Percentiles rank a stretch among this genome's conserved stretches.
Conservation (phyloP, 2,888 invertebrate genomes). For the Ennomos erosarius region DNA sequence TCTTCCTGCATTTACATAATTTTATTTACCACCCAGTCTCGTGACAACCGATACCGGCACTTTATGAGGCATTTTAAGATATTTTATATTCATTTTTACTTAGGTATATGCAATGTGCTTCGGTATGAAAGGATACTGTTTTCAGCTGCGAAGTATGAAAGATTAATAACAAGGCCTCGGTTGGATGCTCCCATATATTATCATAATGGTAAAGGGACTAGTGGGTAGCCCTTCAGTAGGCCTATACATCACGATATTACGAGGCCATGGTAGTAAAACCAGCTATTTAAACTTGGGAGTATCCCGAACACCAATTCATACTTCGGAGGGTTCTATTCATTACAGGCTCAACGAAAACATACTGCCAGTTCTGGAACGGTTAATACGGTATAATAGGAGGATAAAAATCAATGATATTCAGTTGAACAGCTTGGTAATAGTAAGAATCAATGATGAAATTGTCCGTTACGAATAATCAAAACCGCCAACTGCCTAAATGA, state of each 20-base stretch:
- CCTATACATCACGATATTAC: slow-evolving; percentile 22
- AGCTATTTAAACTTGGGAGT: slow-evolving; percentile 24
- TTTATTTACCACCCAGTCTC: slow-evolving; percentile 39
- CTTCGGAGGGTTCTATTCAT: slow-evolving; percentile 15
- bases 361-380: background rate
- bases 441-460: no score
- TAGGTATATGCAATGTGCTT: background rate
- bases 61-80: slow-evolving; percentile 34
- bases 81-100: slow-evolving; percentile 34
- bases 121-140: slow-evolving; percentile 24
- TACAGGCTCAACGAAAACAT: slow-evolving; percentile 7
- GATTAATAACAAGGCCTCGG: slow-evolving; percentile 17
- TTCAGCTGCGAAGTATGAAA: slow-evolving; percentile 12
- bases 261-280: slow-evolving; percentile 17
- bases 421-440: no score
- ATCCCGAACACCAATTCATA: slow-evolving; percentile 6
- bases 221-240: background rate
- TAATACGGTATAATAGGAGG: background rate
- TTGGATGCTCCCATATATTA: slow-evolving; percentile 28
- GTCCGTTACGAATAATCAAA: background rate
- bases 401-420: no score
- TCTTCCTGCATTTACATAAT: slow-evolving; percentile 40
- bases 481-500: background rate
- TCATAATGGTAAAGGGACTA: slow-evolving; percentile 26
- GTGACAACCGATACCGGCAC: slow-evolving; percentile 36